These are phyloP conservation scores for Hypocryptadius cinnamomeus DNA, from an alignment of 2,113 vertebrate species.

Conservation along the genomic window DNA sequence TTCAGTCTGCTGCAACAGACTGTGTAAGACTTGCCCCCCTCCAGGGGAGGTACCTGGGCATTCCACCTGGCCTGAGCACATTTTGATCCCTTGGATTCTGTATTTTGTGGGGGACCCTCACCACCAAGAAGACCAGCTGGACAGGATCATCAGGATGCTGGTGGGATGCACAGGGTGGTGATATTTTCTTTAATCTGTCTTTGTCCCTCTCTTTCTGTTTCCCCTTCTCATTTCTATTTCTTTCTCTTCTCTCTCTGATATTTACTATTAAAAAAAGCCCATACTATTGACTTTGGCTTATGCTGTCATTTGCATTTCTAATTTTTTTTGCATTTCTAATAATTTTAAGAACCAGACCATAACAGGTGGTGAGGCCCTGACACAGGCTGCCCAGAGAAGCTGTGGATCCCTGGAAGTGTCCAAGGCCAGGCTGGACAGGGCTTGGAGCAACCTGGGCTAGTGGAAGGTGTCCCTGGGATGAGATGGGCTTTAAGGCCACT, in stretches of 20 bases:
- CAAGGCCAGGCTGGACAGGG: neutral
- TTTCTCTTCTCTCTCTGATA: neutral
- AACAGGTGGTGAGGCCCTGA: neutral
- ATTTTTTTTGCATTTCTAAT: neutral
- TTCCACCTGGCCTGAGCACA: neutral
- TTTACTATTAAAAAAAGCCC: neutral
- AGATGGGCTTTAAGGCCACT: neutral
- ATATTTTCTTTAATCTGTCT: neutral
- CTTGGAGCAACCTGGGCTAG: neutral
- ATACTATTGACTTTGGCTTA: neutral
- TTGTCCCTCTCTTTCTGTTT: neutral
- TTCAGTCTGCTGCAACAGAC: neutral
- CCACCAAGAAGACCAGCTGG: neutral
- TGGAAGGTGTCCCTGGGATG: neutral
- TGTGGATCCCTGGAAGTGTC: neutral
- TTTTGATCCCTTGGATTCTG: neutral
- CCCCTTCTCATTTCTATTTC: neutral
- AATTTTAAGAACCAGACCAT: neutral
- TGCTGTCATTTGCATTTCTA: neutral
- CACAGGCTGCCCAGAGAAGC: neutral
- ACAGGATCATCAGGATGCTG: fast-evolving
- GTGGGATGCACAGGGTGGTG: neutral
- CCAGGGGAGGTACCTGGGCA: neutral
- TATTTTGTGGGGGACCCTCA: neutral
- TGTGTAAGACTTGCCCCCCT: no score